Evolutionary conservation across 2,888 invertebrate species (phyloP).

Genomic region (Empis livida): DNA sequence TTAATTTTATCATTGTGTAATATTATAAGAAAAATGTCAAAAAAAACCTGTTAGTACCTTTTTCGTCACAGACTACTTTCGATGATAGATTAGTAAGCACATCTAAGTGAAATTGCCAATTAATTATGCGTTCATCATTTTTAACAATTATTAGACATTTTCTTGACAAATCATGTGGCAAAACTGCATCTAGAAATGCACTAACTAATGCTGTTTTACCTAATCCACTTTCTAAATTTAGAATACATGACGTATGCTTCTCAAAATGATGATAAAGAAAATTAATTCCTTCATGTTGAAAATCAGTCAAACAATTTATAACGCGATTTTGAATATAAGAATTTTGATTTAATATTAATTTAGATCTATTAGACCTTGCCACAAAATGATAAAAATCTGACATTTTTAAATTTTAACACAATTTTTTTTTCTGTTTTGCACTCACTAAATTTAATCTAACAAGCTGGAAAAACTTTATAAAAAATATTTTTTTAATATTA

Average conservation of each 20-base stretch:
- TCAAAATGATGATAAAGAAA: slow-evolving; percentile 26
- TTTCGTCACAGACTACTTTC: slow-evolving; percentile 21
- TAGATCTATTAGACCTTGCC: too few relatives aligned
- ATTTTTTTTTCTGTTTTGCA: too few relatives aligned
- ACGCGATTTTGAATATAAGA: slow-evolving; percentile 1
- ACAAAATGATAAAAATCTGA: too few relatives aligned
- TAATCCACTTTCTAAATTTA: slow-evolving; percentile 32
- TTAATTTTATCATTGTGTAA: background rate
- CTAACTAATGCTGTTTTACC: slow-evolving; percentile 26
- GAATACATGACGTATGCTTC: slow-evolving; percentile 25
- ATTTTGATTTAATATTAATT: background rate
- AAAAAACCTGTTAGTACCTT: slow-evolving; percentile 15
- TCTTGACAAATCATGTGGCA: slow-evolving; percentile 14
- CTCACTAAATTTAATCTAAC: too few relatives aligned
- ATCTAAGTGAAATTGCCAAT: slow-evolving; percentile 31
- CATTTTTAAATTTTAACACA: too few relatives aligned
- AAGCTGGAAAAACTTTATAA: too few relatives aligned
- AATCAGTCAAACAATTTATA: slow-evolving; percentile 21
- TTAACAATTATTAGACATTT: slow-evolving; percentile 27
- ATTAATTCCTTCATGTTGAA: slow-evolving; percentile 28
- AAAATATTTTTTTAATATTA: too few relatives aligned
- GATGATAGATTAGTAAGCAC: slow-evolving; percentile 22
- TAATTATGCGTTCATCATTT: slow-evolving; percentile 24
- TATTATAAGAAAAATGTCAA: background rate
- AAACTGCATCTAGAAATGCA: slow-evolving; percentile 21